These are phyloP conservation scores for Camptogramma bilineatum DNA, from an alignment of 2,888 invertebrate species.

Conservation along the genomic window DNA sequence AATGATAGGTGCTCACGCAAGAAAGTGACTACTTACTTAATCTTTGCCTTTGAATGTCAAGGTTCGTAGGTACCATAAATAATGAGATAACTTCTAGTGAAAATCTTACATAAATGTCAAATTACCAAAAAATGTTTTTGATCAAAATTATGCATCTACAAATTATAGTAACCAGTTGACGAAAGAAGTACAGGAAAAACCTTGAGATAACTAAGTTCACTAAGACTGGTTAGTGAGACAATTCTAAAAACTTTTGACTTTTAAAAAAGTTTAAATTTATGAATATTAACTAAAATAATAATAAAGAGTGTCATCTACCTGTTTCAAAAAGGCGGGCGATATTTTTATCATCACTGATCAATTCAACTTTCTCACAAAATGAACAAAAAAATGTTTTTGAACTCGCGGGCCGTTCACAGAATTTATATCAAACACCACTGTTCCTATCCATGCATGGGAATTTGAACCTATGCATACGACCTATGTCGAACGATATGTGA, in stretches of 20 bases:
- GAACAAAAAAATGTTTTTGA: conserved; percentile 9
- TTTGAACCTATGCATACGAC: not conserved
- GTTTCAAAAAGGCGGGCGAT: conserved; percentile 69
- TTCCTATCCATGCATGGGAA: conserved; percentile 9
- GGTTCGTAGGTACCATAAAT: too few species aligned
- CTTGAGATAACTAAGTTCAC: not conserved
- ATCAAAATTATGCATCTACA: not conserved
- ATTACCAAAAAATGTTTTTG: not conserved
- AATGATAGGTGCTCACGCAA: too few species aligned
- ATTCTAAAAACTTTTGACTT: not conserved
- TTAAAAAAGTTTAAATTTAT: not conserved
- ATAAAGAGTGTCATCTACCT: conserved; percentile 51
- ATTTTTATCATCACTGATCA: conserved; percentile 44
- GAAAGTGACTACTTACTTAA: too few species aligned
- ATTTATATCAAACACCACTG: conserved; percentile 22
- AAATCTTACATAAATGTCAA: not conserved
- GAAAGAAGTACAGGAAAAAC: not conserved
- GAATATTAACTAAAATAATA: not conserved
- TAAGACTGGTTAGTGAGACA: not conserved
- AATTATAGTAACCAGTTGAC: not conserved
- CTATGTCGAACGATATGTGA: conserved; percentile 1
- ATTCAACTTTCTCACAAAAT: conserved; percentile 8
- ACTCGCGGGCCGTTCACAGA: conserved; percentile 8
- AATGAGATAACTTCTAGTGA: not conserved
- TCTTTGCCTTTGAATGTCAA: too few species aligned